Conservation (phyloP, 2,113 vertebrate genomes). For the Triplophysa dalaica region DNA sequence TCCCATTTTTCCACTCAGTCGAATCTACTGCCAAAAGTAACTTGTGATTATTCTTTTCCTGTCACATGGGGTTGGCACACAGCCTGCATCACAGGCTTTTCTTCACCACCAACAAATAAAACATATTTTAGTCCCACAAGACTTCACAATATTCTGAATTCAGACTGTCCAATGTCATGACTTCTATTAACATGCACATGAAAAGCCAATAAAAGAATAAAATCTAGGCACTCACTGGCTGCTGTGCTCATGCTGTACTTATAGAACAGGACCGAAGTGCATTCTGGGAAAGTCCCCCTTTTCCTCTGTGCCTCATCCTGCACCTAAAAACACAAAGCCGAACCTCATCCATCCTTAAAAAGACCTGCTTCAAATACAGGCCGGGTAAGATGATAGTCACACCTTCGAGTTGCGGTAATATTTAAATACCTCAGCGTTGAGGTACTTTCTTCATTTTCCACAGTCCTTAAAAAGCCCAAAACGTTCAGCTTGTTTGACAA, state of each 20-base stretch:
- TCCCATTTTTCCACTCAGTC: not conserved
- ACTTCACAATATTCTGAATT: not conserved
- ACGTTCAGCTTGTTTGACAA: not conserved
- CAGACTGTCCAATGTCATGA: not conserved
- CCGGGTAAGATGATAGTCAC: not conserved
- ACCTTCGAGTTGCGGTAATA: not conserved
- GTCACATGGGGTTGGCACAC: not conserved
- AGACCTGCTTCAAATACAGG: not conserved
- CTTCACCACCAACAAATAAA: not conserved
- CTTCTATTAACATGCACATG: not conserved
- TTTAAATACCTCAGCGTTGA: not conserved
- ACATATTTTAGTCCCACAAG: not conserved
- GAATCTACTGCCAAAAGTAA: not conserved
- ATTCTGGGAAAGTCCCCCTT: not conserved
- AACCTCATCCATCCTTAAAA: constrained; percentile 14
- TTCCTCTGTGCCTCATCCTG: not conserved
- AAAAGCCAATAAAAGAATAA: not conserved
- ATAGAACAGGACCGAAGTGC: not conserved
- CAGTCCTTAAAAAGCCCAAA: not conserved
- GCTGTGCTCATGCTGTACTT: not conserved
- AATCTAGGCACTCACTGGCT: not conserved
- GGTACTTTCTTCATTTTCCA: not conserved
- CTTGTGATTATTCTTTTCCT: not conserved
- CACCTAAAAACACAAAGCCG: not conserved
- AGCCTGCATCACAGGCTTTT: not conserved